These are phyloP conservation scores for Margaritifera margaritifera DNA, from an alignment of 2,888 invertebrate genomes.

Conservation along the genomic window DNA sequence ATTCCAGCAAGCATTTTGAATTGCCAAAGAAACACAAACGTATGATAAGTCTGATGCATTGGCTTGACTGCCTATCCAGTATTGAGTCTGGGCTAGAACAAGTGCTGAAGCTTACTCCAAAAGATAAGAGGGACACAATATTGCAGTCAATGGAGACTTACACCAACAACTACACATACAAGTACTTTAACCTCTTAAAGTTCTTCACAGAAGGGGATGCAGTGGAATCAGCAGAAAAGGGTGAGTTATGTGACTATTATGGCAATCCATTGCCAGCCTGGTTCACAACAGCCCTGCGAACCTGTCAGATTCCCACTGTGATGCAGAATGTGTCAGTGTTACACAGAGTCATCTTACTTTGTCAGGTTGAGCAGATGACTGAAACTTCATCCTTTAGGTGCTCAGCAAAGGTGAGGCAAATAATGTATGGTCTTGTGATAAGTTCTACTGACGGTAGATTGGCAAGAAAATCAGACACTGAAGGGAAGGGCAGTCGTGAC, in stretches of 20 bases:
- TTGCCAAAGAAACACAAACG: too few species aligned
- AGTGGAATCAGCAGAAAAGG: background rate
- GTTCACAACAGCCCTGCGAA: conserved; percentile 79
- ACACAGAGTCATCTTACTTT: conserved; percentile 56
- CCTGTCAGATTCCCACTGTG: conserved; percentile 79
- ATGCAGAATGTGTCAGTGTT: conserved; percentile 75
- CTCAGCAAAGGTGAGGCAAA: conserved; percentile 52
- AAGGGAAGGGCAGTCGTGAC: background rate
- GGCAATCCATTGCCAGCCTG: conserved; percentile 76
- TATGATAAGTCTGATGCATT: too few species aligned
- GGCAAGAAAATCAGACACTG: background rate
- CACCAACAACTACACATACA: conserved; percentile 25
- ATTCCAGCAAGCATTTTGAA: too few species aligned
- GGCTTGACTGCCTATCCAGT: too few species aligned
- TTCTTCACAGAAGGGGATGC: background rate
- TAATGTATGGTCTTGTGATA: conserved; percentile 59
- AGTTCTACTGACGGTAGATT: background rate
- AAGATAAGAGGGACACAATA: conserved; percentile 47
- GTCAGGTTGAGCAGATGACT: conserved; percentile 59
- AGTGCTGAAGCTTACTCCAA: conserved; percentile 50
- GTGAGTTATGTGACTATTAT: conserved; percentile 27
- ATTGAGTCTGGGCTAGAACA: conserved; percentile 65
- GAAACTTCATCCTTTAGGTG: conserved; percentile 49
- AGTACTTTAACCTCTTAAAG: conserved; percentile 1
- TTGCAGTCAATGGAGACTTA: conserved; percentile 60